These are phyloP conservation scores for Phyllotis vaccarum DNA, from an alignment of 2,797 vertebrate species.

Conservation along the genomic window DNA sequence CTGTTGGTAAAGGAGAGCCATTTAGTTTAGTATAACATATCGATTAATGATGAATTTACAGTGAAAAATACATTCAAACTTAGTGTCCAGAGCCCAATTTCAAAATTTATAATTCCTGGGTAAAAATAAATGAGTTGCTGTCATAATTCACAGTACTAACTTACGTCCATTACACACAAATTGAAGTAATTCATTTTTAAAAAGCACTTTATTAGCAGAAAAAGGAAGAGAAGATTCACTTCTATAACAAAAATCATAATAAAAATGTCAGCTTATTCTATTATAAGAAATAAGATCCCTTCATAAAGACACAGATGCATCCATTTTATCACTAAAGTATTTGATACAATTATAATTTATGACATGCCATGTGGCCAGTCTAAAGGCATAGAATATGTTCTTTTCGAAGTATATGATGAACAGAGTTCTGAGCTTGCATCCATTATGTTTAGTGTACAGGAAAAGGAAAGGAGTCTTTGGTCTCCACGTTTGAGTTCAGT, in stretches of 20 bases:
- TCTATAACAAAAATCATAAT: conserved; percentile 60
- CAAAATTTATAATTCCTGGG: conserved; percentile 61
- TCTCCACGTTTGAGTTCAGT: background rate
- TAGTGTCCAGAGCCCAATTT: conserved; percentile 37
- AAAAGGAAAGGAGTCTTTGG: conserved; percentile 9
- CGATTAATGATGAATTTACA: background rate
- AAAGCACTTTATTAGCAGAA: conserved; percentile 70
- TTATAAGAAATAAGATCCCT: conserved; percentile 61
- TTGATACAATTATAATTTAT: conserved; percentile 44
- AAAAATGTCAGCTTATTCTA: conserved; percentile 64
- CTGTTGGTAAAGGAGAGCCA: background rate
- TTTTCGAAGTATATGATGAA: conserved; percentile 51
- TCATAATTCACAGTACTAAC: conserved; percentile 35
- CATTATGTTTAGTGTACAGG: conserved; percentile 14
- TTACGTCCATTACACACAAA: conserved; percentile 54
- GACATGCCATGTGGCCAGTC: background rate
- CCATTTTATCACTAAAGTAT: conserved; percentile 48
- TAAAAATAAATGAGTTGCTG: conserved; percentile 55
- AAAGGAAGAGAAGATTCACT: conserved; percentile 56
- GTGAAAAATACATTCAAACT: background rate
- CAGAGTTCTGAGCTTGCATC: background rate
- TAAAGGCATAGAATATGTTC: background rate
- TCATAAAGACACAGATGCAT: conserved; percentile 56
- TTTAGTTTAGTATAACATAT: background rate
- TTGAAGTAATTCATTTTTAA: conserved; percentile 75